phyloP scores from a whole-genome alignment of 2,113 vertebrate genomes.

The Euleptes europaea region DNA sequence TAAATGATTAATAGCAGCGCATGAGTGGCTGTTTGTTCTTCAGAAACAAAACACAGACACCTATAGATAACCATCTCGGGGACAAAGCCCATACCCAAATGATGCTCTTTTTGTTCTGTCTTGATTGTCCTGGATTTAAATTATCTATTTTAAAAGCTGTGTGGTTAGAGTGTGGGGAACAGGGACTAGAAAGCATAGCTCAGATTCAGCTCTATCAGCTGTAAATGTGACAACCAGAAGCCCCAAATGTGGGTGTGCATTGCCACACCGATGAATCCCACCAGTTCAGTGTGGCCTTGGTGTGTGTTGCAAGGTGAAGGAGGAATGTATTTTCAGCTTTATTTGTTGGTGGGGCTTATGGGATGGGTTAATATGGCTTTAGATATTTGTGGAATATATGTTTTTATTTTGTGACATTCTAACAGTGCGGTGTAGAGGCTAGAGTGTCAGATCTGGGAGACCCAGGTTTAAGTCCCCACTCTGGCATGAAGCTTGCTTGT shows the following conservation, averaged over 20 bases:
- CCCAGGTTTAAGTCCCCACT: too few relatives aligned
- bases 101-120: conserved; percentile 11
- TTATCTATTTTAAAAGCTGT: conserved; percentile 13
- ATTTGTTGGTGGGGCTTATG: neutral
- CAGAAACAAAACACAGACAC: conserved; percentile 37
- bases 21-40: conserved; percentile 53
- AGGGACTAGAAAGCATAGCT: neutral
- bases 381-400: too few relatives aligned
- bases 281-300: neutral
- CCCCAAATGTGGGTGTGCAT: too few relatives aligned
- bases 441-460: too few relatives aligned
- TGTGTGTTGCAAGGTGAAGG: too few relatives aligned
- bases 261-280: neutral
- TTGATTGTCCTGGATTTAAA: neutral
- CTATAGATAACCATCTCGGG: conserved; percentile 34
- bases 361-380: too few relatives aligned
- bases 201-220: neutral
- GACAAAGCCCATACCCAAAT: conserved; percentile 20
- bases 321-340: neutral
- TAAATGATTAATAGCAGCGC: conserved; percentile 66
- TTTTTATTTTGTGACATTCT: too few relatives aligned
- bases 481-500: too few relatives aligned
- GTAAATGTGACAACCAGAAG: too few relatives aligned
- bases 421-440: too few relatives aligned
- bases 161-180: neutral